Conservation (phyloP, 2,888 invertebrate species). For the Drosophila glabriapex region DNA sequence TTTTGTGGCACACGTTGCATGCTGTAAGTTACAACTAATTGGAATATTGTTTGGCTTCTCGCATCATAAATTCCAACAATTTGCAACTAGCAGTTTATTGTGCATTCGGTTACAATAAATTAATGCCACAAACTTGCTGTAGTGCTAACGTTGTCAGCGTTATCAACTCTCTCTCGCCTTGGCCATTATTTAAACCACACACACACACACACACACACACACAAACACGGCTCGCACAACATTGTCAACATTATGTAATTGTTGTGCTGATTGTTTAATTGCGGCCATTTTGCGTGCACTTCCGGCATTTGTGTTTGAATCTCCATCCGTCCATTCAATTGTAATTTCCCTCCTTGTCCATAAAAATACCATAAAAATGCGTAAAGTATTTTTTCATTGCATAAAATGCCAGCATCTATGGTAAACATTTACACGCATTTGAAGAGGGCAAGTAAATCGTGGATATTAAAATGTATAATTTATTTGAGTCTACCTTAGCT, state of each 20-base stretch:
- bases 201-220: slow-evolving; percentile 11
- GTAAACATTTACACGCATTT: not conserved
- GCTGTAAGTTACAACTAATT: slow-evolving; percentile 50
- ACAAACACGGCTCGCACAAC: slow-evolving; percentile 16
- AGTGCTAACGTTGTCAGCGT: slow-evolving; percentile 72
- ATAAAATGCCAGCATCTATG: not conserved
- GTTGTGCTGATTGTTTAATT: slow-evolving; percentile 80
- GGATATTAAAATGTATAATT: not conserved
- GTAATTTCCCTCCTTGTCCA: slow-evolving; percentile 1
- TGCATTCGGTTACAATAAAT: slow-evolving; percentile 71
- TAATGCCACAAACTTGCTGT: slow-evolving; percentile 72
- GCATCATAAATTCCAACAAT: slow-evolving; percentile 55
- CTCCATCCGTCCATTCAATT: slow-evolving; percentile 34
- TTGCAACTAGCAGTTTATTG: slow-evolving; percentile 62
- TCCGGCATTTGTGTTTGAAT: slow-evolving; percentile 43
- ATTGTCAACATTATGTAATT: slow-evolving; percentile 69
- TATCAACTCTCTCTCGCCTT: slow-evolving; percentile 49
- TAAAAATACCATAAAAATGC: slow-evolving; percentile 8
- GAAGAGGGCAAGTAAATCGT: not conserved
- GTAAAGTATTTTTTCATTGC: not conserved
- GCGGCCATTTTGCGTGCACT: slow-evolving; percentile 78
- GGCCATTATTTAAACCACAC: slow-evolving; percentile 18
- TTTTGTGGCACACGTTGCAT: slow-evolving; percentile 1
- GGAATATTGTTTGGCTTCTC: slow-evolving; percentile 45
- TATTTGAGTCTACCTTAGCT: not conserved